A percentile compares a stretch with the other conserved stretches of the same genome.
phyloP scores from a whole-genome alignment of 2,797 vertebrate genomes.

The Danio aesculapii region DNA sequence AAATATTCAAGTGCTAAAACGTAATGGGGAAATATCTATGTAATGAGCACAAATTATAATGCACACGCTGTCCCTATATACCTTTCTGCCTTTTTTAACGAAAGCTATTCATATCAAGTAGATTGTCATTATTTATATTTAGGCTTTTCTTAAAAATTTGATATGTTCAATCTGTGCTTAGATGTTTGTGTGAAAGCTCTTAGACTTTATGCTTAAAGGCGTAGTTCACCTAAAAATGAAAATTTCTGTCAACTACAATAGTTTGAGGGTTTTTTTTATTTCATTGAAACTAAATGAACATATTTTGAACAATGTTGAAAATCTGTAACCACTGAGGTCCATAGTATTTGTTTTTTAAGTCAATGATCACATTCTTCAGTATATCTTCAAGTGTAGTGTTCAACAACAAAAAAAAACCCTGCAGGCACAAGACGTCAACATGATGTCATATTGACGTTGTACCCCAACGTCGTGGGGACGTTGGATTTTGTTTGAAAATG shows the following conservation, averaged over 20 bases:
- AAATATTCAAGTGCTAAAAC: constrained; percentile 1
- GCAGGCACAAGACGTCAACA: no score
- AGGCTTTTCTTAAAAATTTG: background rate
- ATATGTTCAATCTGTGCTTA: background rate
- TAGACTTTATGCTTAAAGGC: background rate
- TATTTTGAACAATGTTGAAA: no score
- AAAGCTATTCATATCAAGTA: background rate
- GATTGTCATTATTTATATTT: constrained; percentile 7
- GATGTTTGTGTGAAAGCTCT: background rate
- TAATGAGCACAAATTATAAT: constrained; percentile 19
- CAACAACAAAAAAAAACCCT: no score
- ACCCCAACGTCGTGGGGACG: no score
- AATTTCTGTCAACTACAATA: background rate
- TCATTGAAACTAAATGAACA: background rate
- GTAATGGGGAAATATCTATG: background rate
- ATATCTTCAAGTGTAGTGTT: no score
- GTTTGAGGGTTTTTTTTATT: no score
- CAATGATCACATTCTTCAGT: no score
- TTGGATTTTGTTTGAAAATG: no score
- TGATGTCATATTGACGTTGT: no score
- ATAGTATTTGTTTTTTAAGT: background rate
- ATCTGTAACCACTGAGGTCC: background rate
- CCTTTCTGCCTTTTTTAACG: background rate
- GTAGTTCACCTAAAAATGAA: background rate
- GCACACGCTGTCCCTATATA: background rate